phyloP scores from a whole-genome alignment of 2,888 invertebrate genomes.

The Brachypalpus laphriformis region DNA sequence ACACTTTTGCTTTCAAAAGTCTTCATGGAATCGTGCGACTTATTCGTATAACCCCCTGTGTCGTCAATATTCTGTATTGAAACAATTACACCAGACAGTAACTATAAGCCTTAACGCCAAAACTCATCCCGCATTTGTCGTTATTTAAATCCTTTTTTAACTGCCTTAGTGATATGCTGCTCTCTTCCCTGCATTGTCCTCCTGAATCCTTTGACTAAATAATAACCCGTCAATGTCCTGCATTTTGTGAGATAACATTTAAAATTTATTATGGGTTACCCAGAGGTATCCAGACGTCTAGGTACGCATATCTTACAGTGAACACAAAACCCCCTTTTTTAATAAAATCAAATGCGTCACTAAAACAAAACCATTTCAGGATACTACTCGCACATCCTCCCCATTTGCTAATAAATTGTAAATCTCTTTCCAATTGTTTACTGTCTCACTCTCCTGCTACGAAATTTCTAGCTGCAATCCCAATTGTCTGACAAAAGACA shows the following conservation, averaged over 20 bases:
- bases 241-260: constrained; percentile 63
- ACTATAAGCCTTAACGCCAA: background rate
- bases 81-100: too few relatives aligned
- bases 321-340: constrained; percentile 23
- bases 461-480: constrained; percentile 60
- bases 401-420: constrained; percentile 67
- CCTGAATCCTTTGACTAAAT: constrained; percentile 20
- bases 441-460: constrained; percentile 24
- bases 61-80: too few relatives aligned
- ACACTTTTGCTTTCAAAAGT: too few relatives aligned
- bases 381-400: constrained; percentile 20
- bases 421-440: constrained; percentile 72
- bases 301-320: constrained; percentile 35
- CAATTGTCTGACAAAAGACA: constrained; percentile 72
- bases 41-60: too few relatives aligned
- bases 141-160: too few relatives aligned
- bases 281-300: constrained; percentile 28
- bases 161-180: too few relatives aligned
- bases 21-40: too few relatives aligned
- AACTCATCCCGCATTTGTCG: too few relatives aligned
- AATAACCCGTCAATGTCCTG: constrained; percentile 56
- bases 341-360: constrained; percentile 42
- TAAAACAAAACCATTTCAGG: constrained; percentile 35
- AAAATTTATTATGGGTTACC: constrained; percentile 59
- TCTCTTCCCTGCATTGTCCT: background rate